phyloP scores from a whole-genome alignment of 2,888 invertebrate species.

The Scaeva pyrastri region DNA sequence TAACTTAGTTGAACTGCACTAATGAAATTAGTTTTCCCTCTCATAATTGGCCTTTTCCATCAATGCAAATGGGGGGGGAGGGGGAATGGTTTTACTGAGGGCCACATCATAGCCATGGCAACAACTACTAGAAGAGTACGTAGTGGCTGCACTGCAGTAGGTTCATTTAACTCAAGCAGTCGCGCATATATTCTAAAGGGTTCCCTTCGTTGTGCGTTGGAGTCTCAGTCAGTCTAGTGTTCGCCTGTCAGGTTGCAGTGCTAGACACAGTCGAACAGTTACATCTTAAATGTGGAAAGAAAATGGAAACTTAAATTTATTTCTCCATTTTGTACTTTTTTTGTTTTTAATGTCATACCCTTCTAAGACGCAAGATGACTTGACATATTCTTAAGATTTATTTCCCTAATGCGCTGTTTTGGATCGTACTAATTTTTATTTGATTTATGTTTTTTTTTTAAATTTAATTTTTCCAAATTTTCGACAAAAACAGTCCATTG shows the following conservation, averaged over 20 bases:
- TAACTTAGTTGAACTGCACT: conserved; percentile 27
- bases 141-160: too few relatives aligned
- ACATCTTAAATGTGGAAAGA: neutral
- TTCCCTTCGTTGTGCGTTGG: neutral
- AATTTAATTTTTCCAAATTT: neutral
- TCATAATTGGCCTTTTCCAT: conserved; percentile 64
- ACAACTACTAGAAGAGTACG: neutral
- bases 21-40: conserved; percentile 61
- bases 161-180: conserved; percentile 38
- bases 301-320: too few relatives aligned
- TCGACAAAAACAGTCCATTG: neutral
- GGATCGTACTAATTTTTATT: too few relatives aligned
- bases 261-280: neutral
- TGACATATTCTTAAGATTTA: too few relatives aligned
- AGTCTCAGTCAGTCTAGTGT: neutral
- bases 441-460: too few relatives aligned
- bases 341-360: too few relatives aligned
- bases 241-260: neutral
- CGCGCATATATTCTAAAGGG: neutral
- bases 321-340: too few relatives aligned
- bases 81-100: neutral
- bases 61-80: conserved; percentile 18
- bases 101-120: neutral
- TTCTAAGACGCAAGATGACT: too few relatives aligned
- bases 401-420: too few relatives aligned